Evolutionary conservation across 2,888 invertebrate species (phyloP), one percentile per base, ranked within the genome.

Genomic region (Drosophila algonquin): DNA sequence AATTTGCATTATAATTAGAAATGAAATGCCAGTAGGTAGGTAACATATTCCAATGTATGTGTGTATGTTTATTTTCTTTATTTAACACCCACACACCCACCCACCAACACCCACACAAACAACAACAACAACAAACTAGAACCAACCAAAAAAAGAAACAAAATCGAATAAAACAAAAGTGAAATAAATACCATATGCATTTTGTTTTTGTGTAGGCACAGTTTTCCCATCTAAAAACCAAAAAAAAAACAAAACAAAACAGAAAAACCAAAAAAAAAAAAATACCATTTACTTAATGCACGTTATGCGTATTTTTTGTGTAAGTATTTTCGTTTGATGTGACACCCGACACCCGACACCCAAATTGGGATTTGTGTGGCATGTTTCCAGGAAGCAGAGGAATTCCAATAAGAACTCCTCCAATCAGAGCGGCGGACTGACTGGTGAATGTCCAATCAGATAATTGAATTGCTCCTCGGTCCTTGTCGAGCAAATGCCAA

Each of bases 11-110:
- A 40, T 44, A 77, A 68, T 54, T 71, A 71, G 56, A 63, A 60
- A 63, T 64, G 50, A 69, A 64, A 78, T 73, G 79, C 63, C 68
- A 63, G 56, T 81, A 71, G 81, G 81, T 81, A 77, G 81, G 81
- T 21, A 21, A 21, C 21, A 21, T 21, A 21, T 21, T 21, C 3
- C 21, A 3, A 24, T 24, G 60, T 24, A 24, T 24, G 58, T 30
- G 7, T 30, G 30, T 63, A 59, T 62, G 55, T 52, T 71, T 24
- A 5, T 59, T 54, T 54, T 55, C 65, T 65, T 69, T 60, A 48
- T 63, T 68, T 78, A 21, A 24, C 32, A 50, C 40, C 44, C 40
- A 40, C 40, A 35, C 6, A 40, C 40, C 5, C 30, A 30, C 7
- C 30, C 27, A 27, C 7, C 30, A 30, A 8, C 8, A 30, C 8